A percentile compares a stretch with the other conserved stretches of the same genome.
These are phyloP conservation scores for Heliconius sara DNA, from an alignment of 2,888 invertebrate genomes.

Conservation along the genomic window DNA sequence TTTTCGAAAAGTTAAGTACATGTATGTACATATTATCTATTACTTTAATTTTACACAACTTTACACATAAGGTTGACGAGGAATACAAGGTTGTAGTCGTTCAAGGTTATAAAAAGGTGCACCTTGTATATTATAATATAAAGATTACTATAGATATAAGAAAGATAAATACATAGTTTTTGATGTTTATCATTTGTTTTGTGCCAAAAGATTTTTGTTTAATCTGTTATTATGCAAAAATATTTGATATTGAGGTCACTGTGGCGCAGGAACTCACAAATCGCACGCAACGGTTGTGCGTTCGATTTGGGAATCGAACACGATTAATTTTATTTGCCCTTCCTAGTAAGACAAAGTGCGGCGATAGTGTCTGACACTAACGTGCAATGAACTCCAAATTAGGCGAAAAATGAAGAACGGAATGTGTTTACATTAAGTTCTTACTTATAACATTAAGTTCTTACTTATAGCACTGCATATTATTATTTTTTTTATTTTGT, in stretches of 20 bases:
- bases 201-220: slow-evolving; percentile 45
- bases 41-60: neutral
- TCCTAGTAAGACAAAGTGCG: too few species aligned
- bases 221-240: slow-evolving; percentile 26
- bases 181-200: slow-evolving; percentile 51
- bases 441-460: neutral
- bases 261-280: too few species aligned
- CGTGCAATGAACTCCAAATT: neutral
- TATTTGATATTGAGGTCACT: neutral
- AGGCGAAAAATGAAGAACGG: neutral
- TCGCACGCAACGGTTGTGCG: too few species aligned
- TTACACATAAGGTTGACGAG: too few species aligned
- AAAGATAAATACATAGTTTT: slow-evolving; percentile 51
- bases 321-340: too few species aligned
- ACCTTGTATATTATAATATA: slow-evolving; percentile 14
- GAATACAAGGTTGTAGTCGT: neutral
- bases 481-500: neutral
- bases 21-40: neutral
- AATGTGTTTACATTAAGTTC: neutral
- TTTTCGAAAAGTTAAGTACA: neutral
- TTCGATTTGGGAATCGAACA: too few species aligned
- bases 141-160: slow-evolving; percentile 29
- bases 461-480: neutral
- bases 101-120: neutral
- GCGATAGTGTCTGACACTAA: too few species aligned